These are phyloP conservation scores for Trypoxylon attenuatum DNA, from an alignment of 2,888 invertebrate species.

Conservation along the genomic window DNA sequence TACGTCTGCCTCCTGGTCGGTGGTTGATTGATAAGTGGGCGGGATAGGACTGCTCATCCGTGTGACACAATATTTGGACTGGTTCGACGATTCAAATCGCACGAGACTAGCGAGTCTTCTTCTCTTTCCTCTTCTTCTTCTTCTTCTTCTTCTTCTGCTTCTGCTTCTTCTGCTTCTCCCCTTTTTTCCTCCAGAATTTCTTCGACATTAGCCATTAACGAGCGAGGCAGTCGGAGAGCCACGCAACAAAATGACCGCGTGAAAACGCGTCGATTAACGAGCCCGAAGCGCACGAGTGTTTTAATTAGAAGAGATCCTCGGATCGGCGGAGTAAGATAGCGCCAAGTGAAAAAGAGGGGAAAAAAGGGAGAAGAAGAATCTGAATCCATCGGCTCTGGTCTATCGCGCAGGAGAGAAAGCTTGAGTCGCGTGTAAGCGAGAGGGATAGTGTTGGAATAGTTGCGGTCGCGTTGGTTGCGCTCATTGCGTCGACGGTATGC, in stretches of 20 bases:
- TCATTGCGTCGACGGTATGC: conserved; percentile 31
- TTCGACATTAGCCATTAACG: no score
- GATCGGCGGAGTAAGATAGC: neutral
- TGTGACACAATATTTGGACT: conserved; percentile 60
- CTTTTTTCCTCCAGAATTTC: no score
- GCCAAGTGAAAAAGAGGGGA: conserved; percentile 22
- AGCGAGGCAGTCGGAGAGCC: no score
- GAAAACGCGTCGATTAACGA: conserved; percentile 19
- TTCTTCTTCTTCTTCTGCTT: no score
- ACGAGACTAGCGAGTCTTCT: no score
- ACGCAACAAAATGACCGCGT: conserved; percentile 3
- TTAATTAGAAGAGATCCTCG: conserved; percentile 30
- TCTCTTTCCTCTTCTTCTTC: no score
- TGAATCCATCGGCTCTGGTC: conserved; percentile 47
- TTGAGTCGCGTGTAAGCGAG: conserved; percentile 26
- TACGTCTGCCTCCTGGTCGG: conserved; percentile 12
- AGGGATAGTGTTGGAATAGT: conserved; percentile 56
- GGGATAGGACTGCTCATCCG: conserved; percentile 52
- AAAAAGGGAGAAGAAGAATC: no score
- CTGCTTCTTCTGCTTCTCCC: no score
- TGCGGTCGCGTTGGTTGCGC: no score
- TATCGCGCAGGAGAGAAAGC: conserved; percentile 51
- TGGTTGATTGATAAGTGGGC: conserved; percentile 63
- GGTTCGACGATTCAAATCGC: no score
- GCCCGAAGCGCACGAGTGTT: conserved; percentile 7